Conservation (phyloP, 1,140 invertebrate species). For the Heliconius eleuchia region DNA sequence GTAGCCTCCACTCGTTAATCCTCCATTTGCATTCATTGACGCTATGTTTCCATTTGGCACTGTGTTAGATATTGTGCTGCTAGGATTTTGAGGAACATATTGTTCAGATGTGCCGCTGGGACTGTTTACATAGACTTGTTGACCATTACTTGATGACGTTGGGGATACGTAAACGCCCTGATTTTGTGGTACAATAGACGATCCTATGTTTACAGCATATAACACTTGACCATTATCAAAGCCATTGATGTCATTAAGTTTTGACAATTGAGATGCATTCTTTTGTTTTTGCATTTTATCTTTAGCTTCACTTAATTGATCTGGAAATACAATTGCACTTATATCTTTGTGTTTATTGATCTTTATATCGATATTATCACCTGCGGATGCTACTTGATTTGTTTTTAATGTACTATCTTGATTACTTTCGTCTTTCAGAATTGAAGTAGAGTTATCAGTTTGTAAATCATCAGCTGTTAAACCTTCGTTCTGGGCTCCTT, state of each 20-base stretch:
- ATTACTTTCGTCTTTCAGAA: background rate
- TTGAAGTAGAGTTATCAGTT: background rate
- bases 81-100: background rate
- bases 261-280: background rate
- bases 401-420: constrained; percentile 6
- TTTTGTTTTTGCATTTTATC: background rate
- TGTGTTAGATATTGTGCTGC: background rate
- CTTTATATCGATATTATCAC: background rate
- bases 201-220: constrained; percentile 32
- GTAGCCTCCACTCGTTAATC: background rate
- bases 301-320: constrained; percentile 14
- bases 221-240: constrained; percentile 21
- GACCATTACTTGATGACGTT: background rate
- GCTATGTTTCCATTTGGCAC: background rate
- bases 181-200: background rate
- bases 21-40: background rate
- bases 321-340: constrained; percentile 25
- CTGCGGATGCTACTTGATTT: background rate
- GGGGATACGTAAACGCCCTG: background rate
- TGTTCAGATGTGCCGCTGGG: background rate
- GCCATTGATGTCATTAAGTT: background rate
- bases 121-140: constrained; percentile 3
- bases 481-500: background rate
- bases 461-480: background rate
- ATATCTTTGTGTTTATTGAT: constrained; percentile 18